A percentile compares a stretch with the other conserved stretches of the same genome.
phyloP scores from a whole-genome alignment of 2,113 vertebrate genomes.

The Pterocles burchelli region DNA sequence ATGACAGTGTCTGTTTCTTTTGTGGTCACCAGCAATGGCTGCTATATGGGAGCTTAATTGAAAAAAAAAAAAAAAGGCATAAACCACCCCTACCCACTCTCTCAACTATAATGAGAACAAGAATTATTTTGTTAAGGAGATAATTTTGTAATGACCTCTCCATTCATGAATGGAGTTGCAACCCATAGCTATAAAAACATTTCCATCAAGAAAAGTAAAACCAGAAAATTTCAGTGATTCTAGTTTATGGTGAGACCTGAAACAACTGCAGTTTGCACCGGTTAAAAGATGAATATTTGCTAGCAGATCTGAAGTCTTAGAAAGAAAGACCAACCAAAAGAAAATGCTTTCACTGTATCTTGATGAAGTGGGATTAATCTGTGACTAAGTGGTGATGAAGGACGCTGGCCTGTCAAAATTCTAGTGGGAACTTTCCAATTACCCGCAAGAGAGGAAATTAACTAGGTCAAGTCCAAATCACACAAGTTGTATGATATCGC shows the following conservation, averaged over 20 bases:
- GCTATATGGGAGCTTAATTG: background rate
- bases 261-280: background rate
- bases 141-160: background rate
- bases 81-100: accelerated
- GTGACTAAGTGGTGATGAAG: background rate
- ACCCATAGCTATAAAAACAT: background rate
- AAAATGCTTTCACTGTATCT: background rate
- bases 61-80: background rate
- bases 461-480: conserved; percentile 7
- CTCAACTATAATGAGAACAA: background rate
- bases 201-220: background rate
- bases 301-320: background rate
- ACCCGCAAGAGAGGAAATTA: background rate
- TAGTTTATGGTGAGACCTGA: background rate
- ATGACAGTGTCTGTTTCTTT: background rate
- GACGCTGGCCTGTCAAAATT: background rate
- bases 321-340: background rate
- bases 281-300: background rate
- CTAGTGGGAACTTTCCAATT: conserved; percentile 5
- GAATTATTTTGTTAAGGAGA: background rate
- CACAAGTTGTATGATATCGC: background rate
- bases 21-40: background rate
- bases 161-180: background rate
- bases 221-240: background rate
- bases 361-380: background rate